Conservation (phyloP, 2,888 invertebrate genomes). For the Junonia oenone region DNA sequence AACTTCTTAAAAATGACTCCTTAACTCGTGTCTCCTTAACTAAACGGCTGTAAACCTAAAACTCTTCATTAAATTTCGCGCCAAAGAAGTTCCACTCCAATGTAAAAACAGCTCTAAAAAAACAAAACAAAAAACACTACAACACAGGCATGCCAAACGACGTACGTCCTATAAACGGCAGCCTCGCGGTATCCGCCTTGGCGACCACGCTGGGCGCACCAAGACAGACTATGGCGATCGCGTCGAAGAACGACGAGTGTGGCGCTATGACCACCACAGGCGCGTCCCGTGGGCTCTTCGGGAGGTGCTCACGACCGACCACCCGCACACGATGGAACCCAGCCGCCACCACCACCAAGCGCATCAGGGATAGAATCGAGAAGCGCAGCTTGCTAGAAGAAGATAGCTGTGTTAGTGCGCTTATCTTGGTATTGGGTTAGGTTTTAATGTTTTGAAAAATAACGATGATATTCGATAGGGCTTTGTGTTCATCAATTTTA, state of each 20-base stretch:
- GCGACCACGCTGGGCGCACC: constrained; percentile 95
- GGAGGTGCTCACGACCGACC: constrained; percentile 82
- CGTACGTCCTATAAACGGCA: constrained; percentile 96
- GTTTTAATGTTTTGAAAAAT: no score
- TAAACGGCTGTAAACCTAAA: no score
- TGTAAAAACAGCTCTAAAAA: constrained; percentile 1
- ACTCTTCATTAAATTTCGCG: no score
- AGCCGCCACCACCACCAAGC: constrained; percentile 86
- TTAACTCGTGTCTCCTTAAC: no score
- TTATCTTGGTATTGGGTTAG: no score
- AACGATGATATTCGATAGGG: no score
- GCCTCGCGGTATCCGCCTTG: constrained; percentile 88
- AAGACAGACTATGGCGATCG: constrained; percentile 88
- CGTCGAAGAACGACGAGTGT: constrained; percentile 95
- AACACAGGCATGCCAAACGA: constrained; percentile 25
- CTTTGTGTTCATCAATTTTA: no score
- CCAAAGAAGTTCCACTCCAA: background rate
- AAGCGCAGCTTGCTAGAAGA: constrained; percentile 81
- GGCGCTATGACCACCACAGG: constrained; percentile 93
- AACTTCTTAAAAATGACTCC: no score
- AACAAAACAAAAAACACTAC: background rate
- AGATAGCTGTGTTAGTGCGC: constrained; percentile 10
- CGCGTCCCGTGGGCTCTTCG: constrained; percentile 81
- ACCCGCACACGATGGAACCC: constrained; percentile 90
- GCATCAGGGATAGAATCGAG: constrained; percentile 84